Base-by-base conservation (phyloP, 2,113 vertebrate genomes). In the Ageneiosus marmoratus region DNA sequence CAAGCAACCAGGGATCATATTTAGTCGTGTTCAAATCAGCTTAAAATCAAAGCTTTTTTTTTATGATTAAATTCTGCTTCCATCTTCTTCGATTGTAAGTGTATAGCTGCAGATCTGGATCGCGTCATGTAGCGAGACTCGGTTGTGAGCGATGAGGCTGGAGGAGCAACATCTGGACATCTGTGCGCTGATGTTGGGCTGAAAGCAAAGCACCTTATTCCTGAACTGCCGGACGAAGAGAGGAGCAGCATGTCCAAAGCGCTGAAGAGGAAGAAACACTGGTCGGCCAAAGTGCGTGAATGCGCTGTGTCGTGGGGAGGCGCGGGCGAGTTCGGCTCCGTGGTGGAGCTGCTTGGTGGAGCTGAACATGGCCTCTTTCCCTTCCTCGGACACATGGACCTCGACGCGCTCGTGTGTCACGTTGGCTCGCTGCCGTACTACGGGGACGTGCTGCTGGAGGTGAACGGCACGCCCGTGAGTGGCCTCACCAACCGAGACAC, bases 391-490 rank as follows among this genome's bases (percentile, higher is more conserved):
- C 94, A 95, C 83, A 91, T 94, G 55, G 91, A 92, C 20, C 86
- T 93, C 50, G 96, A 96, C 85, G 94, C 93, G 77, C 87, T 95
- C 88, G 92, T 94, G 78, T 96, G 95, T 87, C 95, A 95, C 85
- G 91, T 91, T 53, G 97, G 97, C 67, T 95, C 95, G 88, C 87
- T 94, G 34, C 97, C 97, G 58, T 46, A 90, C 85, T 90, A 92
- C 15, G 97, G 96, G n/a, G 97, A 98, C 90, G 96, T 98, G 89
- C 93, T 98, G 89, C 91, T 98, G 92, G 97, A 98, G 92, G 97
- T 98, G 90, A 98, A 98, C 93, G 96, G 97, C 83, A 98, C 97
- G 27, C 97, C 97, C 0, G 97, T 98, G 84, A 98, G 97, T 91
- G 97, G 97, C 80, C 97, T 98, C 88, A 98, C 97, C 63, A 91